phyloP scores from a whole-genome alignment of 2,797 vertebrate genomes.

The Antrozous pallidus region DNA sequence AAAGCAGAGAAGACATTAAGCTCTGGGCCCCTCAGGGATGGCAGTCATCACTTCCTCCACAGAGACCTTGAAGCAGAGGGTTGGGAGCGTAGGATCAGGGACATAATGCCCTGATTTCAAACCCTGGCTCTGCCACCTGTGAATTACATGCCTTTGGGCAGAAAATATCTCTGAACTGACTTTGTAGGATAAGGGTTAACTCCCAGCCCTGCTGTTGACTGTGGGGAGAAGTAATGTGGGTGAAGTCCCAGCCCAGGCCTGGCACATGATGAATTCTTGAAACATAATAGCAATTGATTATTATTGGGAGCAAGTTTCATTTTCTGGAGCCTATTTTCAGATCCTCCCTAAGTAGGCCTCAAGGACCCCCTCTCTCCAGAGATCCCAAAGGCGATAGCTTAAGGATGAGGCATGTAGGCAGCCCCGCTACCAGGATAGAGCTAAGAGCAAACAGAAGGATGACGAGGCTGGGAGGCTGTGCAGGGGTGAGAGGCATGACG shows the following conservation, averaged over 20 bases:
- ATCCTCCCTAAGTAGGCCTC: background rate
- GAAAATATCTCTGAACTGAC: background rate
- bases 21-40: background rate
- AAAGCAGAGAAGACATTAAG: background rate
- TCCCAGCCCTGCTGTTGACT: background rate
- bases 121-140: background rate
- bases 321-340: background rate
- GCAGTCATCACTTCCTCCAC: background rate
- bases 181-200: background rate
- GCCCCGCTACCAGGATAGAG: background rate
- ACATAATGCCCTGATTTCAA: background rate
- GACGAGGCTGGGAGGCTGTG: background rate
- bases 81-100: background rate
- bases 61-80: background rate
- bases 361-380: background rate
- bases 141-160: background rate
- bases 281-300: background rate
- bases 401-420: background rate
- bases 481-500: background rate
- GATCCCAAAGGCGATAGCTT: background rate
- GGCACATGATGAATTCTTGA: background rate
- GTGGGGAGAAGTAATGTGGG: background rate
- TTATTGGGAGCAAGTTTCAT: background rate
- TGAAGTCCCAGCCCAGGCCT: background rate
- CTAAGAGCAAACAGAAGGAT: background rate